These are phyloP conservation scores for Crotophaga sulcirostris DNA, from an alignment of 2,113 vertebrate species.

Conservation along the genomic window DNA sequence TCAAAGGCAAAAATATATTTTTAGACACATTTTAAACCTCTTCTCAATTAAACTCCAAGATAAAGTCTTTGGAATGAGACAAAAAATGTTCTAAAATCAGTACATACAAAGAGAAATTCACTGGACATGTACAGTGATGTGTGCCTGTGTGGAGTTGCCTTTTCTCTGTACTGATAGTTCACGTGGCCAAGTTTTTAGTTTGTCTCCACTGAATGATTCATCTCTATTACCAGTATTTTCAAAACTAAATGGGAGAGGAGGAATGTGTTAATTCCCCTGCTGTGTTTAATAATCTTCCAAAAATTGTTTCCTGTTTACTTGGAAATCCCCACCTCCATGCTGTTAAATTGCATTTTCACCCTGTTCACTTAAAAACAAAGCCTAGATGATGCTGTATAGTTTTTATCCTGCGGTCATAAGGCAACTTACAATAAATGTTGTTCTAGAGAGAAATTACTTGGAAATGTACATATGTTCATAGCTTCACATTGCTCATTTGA, in stretches of 20 bases:
- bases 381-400: background rate
- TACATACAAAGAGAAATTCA: background rate
- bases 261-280: constrained; percentile 31
- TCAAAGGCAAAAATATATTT: background rate
- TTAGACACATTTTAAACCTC: background rate
- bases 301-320: constrained; percentile 58
- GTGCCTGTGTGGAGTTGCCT: background rate
- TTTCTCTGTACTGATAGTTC: background rate
- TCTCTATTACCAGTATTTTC: constrained; percentile 41
- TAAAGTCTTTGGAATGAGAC: background rate
- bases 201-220: constrained; percentile 36
- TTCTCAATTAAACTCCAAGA: background rate
- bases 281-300: constrained; percentile 43
- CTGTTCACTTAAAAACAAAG: background rate
- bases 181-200: background rate
- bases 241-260: constrained; percentile 58
- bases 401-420: background rate
- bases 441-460: constrained; percentile 4
- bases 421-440: constrained; percentile 25
- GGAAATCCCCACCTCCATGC: constrained; percentile 24
- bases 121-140: background rate
- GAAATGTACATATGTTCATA: background rate
- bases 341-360: background rate
- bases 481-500: background rate
- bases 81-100: background rate